A percentile compares a stretch with the other conserved stretches of the same genome.
Conservation (phyloP, 2,113 vertebrate genomes). For the Proterorhinus semilunaris region DNA sequence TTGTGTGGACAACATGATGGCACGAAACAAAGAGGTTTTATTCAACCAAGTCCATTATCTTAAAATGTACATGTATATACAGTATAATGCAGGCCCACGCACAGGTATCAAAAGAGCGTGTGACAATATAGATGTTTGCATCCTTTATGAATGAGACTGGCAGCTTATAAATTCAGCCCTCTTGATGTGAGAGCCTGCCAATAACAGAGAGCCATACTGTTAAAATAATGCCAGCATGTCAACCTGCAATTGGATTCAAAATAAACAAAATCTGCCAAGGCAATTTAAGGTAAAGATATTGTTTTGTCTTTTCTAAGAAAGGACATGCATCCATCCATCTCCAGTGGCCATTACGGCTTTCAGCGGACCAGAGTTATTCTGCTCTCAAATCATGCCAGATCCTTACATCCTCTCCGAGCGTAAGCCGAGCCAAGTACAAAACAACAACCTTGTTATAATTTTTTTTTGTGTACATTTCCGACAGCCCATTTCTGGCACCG, state of each 20-base stretch:
- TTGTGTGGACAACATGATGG: neutral
- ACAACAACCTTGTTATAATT: constrained; percentile 41
- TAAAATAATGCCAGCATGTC: too few relatives aligned
- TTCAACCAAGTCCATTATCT: constrained; percentile 33
- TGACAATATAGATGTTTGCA: constrained; percentile 42
- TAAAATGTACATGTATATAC: neutral
- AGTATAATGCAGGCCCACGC: neutral
- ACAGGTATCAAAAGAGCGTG: constrained; percentile 22
- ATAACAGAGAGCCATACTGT: constrained; percentile 20
- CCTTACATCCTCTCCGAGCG: constrained; percentile 11
- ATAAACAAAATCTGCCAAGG: too few relatives aligned
- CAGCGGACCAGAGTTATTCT: constrained; percentile 17
- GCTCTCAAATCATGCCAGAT: constrained; percentile 31
- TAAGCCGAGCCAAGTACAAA: constrained; percentile 20
- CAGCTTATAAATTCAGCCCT: constrained; percentile 42
- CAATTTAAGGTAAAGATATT: too few relatives aligned
- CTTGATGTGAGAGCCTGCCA: constrained; percentile 49
- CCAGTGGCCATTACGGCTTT: constrained; percentile 21
- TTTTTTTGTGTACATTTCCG: constrained; percentile 5
- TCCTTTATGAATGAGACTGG: constrained; percentile 49
- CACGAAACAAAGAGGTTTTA: constrained; percentile 18
- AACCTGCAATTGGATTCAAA: too few relatives aligned
- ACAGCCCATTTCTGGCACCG: constrained; percentile 20
- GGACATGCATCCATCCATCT: constrained; percentile 5
- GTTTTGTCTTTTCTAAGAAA: neutral